Percentiles rank a stretch among this genome's conserved stretches.
phyloP scores from a whole-genome alignment of 2,797 vertebrate genomes.

The Diplodus puntazzo region DNA sequence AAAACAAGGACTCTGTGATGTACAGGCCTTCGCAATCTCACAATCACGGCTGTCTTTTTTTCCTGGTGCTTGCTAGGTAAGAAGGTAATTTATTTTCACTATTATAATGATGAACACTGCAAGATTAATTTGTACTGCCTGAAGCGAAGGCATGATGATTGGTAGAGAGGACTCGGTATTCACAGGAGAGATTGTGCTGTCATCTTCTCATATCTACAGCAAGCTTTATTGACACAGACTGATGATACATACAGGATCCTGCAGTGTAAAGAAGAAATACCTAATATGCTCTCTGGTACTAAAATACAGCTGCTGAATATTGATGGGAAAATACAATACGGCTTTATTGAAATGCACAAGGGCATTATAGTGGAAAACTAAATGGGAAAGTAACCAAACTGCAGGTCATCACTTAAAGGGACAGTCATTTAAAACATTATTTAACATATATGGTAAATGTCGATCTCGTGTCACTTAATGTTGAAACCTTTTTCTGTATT shows the following conservation, averaged over 20 bases:
- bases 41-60: neutral
- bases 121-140: constrained; percentile 56
- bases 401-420: constrained; percentile 1
- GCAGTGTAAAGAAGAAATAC: constrained; percentile 31
- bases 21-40: constrained; percentile 7
- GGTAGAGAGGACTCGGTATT: constrained; percentile 40
- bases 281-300: constrained; percentile 29
- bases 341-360: neutral
- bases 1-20: neutral
- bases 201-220: constrained; percentile 38
- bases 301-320: constrained; percentile 38
- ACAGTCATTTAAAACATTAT: neutral
- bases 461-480: neutral
- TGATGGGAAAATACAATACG: constrained; percentile 19
- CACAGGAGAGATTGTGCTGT: constrained; percentile 39
- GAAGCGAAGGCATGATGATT: constrained; percentile 43
- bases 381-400: constrained; percentile 4
- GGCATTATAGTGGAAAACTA: constrained; percentile 8
- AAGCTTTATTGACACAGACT: constrained; percentile 49
- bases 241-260: constrained; percentile 37
- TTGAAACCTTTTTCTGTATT: neutral
- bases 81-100: constrained; percentile 48
- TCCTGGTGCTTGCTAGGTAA: constrained; percentile 13
- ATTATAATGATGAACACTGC: constrained; percentile 41
- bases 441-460: neutral